A percentile compares a stretch with the other conserved stretches of the same genome.
Conservation (phyloP, 2,888 invertebrate genomes). For the Rhopalosiphum nymphaeae region DNA sequence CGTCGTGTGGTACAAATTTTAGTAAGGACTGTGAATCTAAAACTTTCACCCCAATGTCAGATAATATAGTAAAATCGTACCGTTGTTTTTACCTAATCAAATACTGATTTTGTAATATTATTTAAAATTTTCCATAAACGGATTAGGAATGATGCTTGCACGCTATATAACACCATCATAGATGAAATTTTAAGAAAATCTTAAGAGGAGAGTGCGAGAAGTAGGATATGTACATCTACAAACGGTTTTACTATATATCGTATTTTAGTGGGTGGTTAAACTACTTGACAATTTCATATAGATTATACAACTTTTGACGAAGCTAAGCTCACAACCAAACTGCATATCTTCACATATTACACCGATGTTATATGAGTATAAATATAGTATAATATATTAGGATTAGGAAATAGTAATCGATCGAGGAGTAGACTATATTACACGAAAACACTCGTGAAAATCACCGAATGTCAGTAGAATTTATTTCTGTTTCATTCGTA, state of each 20-base stretch:
- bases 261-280: not conserved
- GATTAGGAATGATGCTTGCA: not conserved
- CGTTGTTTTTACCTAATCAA: not conserved
- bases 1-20: not conserved
- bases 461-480: not conserved
- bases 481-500: not conserved
- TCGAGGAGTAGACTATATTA: not conserved
- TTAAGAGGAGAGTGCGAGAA: not conserved
- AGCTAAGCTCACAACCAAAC: not conserved
- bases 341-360: not conserved
- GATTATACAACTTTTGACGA: not conserved
- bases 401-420: not conserved
- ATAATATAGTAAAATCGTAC: not conserved
- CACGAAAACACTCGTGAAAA: not conserved
- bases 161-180: not conserved
- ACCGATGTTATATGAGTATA: not conserved
- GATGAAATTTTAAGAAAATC: not conserved
- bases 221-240: not conserved
- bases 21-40: not conserved
- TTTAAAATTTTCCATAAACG: not conserved
- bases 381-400: not conserved
- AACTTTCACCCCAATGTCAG: not conserved
- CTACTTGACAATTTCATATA: not conserved
- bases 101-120: not conserved
- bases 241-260: not conserved